Evolutionary conservation across 2,888 invertebrate species (phyloP).

Genomic region (Polymixis flavicincta): DNA sequence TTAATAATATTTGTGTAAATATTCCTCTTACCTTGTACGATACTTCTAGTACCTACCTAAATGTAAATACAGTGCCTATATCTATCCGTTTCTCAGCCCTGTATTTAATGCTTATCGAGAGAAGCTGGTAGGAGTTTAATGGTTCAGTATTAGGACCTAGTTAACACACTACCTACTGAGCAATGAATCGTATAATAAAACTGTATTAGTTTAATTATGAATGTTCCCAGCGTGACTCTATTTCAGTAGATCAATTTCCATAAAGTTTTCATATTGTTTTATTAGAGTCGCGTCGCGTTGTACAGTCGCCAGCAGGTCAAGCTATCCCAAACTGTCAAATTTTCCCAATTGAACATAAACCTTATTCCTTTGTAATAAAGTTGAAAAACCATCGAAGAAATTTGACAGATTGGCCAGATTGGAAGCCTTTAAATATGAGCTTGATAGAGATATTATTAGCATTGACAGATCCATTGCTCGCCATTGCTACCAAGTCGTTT

Average conservation of each 20-base stretch:
- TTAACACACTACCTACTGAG: background rate
- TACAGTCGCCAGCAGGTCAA: too few species aligned
- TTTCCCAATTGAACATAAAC: too few species aligned
- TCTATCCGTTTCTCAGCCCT: background rate
- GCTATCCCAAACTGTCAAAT: too few species aligned
- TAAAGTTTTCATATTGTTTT: too few species aligned
- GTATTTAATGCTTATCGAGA: conserved; percentile 7
- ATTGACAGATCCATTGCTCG: background rate
- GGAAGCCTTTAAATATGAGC: background rate
- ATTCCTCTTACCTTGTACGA: background rate
- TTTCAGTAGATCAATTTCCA: too few species aligned
- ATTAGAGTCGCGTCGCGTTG: too few species aligned
- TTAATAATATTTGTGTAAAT: background rate
- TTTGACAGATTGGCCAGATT: too few species aligned
- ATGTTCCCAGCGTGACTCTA: background rate
- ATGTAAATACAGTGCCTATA: background rate
- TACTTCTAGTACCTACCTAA: background rate
- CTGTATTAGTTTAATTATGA: background rate
- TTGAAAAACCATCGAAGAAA: too few species aligned
- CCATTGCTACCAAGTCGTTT: background rate
- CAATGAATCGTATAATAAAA: background rate
- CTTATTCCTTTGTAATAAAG: too few species aligned
- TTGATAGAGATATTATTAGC: background rate
- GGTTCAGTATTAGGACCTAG: background rate
- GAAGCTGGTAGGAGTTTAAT: background rate